phyloP scores from a whole-genome alignment of 2,888 invertebrate genomes.

The Agonopterix heracliana region DNA sequence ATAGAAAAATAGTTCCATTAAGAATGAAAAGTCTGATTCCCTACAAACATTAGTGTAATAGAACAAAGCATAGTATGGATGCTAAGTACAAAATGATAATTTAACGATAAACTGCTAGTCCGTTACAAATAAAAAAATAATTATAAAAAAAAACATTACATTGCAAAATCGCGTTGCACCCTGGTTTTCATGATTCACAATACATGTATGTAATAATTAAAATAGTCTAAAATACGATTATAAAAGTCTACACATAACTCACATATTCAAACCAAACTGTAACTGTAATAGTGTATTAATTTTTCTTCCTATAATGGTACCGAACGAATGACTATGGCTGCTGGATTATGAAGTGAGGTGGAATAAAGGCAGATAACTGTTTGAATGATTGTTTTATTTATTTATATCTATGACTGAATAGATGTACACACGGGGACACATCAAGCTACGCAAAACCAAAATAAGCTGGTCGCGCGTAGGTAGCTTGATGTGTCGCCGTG shows the following conservation, averaged over 20 bases:
- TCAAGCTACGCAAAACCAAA: no score
- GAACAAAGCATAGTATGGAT: constrained; percentile 55
- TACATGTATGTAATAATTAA: constrained; percentile 62
- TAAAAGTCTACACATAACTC: constrained; percentile 69
- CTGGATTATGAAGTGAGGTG: constrained; percentile 68
- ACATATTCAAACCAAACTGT: constrained; percentile 75
- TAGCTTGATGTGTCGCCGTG: no score
- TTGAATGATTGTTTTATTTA: constrained; percentile 66
- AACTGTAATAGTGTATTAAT: constrained; percentile 72
- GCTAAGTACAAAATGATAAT: constrained; percentile 72
- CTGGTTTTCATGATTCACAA: constrained; percentile 70
- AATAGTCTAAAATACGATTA: constrained; percentile 51
- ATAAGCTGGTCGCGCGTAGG: no score
- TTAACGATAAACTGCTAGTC: constrained; percentile 69
- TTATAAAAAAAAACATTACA: constrained; percentile 38
- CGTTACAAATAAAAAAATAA: constrained; percentile 46
- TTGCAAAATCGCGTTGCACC: constrained; percentile 66
- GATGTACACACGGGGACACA: no score
- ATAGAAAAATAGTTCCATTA: constrained; percentile 10
- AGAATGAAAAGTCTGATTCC: constrained; percentile 59
- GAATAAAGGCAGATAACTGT: constrained; percentile 76
- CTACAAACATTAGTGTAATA: constrained; percentile 70
- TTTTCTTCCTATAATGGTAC: constrained; percentile 74
- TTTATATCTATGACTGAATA: no score
- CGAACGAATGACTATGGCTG: constrained; percentile 73